Evolutionary conservation across 1,140 invertebrate species (phyloP).

Genomic region (Ptiloglossa arizonensis): DNA sequence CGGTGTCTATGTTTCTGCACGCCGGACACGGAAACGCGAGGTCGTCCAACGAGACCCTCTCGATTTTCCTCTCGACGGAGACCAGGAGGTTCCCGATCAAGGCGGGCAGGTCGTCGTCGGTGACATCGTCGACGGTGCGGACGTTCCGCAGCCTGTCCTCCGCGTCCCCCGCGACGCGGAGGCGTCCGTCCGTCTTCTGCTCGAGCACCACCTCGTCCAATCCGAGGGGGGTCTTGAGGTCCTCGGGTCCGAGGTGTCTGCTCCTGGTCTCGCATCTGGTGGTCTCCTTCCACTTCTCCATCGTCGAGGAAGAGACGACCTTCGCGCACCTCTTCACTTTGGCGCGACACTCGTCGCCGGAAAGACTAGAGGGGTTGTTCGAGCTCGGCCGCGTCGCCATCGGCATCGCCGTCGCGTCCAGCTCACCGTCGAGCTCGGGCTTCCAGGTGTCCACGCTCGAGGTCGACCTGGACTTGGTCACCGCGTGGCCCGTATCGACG

Average conservation of each 20-base stretch:
- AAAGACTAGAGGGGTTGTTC: constrained; percentile 46
- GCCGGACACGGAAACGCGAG: constrained; percentile 84
- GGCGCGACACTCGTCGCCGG: constrained; percentile 51
- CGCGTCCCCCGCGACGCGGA: neutral
- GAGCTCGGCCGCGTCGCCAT: constrained; percentile 29
- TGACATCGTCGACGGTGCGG: constrained; percentile 64
- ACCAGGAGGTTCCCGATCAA: constrained; percentile 85
- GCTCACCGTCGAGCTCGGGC: constrained; percentile 58
- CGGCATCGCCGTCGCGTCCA: constrained; percentile 25
- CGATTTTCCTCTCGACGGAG: constrained; percentile 86
- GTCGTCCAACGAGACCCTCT: constrained; percentile 85
- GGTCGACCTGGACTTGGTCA: constrained; percentile 73
- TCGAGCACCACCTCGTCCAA: constrained; percentile 51
- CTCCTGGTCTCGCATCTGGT: constrained; percentile 61
- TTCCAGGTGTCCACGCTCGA: constrained; percentile 75
- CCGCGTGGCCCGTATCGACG: constrained; percentile 40
- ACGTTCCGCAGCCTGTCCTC: constrained; percentile 57
- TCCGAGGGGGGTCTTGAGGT: constrained; percentile 60
- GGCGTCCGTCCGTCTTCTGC: neutral
- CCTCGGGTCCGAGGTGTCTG: constrained; percentile 33
- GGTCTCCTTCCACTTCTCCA: constrained; percentile 68
- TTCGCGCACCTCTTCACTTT: constrained; percentile 63
- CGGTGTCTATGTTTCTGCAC: constrained; percentile 81
- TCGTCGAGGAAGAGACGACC: constrained; percentile 58
- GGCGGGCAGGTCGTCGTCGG: constrained; percentile 83